phyloP scores from a whole-genome alignment of 2,888 invertebrate species.

The Eugnorisma glareosa region DNA sequence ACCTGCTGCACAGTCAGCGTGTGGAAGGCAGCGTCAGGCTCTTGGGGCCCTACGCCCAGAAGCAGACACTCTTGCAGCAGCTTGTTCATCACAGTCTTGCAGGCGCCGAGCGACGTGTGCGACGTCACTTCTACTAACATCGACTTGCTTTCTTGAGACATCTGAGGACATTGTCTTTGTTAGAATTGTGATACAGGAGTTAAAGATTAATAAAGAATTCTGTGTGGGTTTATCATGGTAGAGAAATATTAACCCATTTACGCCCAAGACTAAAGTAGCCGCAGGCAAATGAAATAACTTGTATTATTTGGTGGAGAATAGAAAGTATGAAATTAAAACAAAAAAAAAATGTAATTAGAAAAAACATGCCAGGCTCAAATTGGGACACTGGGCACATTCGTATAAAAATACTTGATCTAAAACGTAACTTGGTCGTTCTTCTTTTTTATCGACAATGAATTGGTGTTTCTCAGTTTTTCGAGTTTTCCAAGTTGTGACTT shows the following conservation, averaged over 20 bases:
- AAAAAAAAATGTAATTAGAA: too few species aligned
- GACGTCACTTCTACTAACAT: constrained; percentile 95
- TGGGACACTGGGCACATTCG: too few species aligned
- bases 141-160: constrained; percentile 91
- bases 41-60: constrained; percentile 86
- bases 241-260: background rate
- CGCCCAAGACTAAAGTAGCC: too few species aligned
- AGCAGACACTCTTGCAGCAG: constrained; percentile 92
- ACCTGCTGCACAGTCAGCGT: constrained; percentile 85
- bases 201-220: background rate
- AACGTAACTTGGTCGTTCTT: too few species aligned
- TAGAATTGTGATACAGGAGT: background rate
- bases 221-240: background rate
- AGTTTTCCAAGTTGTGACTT: too few species aligned
- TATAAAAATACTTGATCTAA: too few species aligned
- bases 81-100: constrained; percentile 92
- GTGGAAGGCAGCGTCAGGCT: constrained; percentile 73
- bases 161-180: constrained; percentile 84
- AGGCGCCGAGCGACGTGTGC: constrained; percentile 91
- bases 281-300: too few species aligned
- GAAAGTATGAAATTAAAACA: too few species aligned
- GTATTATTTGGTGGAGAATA: too few species aligned
- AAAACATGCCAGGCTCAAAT: too few species aligned
- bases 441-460: too few species aligned
- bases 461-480: too few species aligned